phyloP scores from a whole-genome alignment of 2,113 vertebrate species.

The Nesoenas mayeri region DNA sequence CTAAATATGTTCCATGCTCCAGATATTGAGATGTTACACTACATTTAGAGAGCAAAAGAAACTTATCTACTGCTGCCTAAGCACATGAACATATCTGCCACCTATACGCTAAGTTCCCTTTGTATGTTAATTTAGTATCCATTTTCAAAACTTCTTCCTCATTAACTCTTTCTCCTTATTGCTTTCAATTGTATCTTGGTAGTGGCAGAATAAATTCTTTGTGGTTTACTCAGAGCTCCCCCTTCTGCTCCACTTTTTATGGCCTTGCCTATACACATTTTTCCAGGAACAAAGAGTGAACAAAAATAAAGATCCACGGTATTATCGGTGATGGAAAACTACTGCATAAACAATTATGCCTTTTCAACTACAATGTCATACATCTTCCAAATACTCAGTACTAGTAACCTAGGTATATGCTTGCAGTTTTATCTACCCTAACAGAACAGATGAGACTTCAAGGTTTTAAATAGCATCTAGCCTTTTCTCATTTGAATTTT shows the following conservation, averaged over 20 bases:
- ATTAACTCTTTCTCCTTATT: not conserved
- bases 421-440: not conserved
- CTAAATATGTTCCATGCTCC: not conserved
- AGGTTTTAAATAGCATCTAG: not conserved
- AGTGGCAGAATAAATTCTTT: not conserved
- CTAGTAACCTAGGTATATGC: not conserved
- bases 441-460: fast-evolving
- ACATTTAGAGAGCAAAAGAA: not conserved
- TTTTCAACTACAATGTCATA: not conserved
- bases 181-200: not conserved
- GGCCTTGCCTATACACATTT: not conserved
- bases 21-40: not conserved
- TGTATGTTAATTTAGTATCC: not conserved
- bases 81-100: not conserved
- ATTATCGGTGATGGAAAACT: not conserved
- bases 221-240: not conserved
- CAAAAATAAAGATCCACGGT: not conserved
- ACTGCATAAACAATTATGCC: not conserved
- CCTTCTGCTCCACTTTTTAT: not conserved
- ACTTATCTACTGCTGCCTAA: not conserved
- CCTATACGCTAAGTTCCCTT: not conserved
- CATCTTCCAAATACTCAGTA: not conserved
- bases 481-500: not conserved
- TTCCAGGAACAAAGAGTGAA: not conserved
- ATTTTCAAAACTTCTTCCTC: not conserved